Evolutionary conservation across 1,140 invertebrate species (phyloP), one percentile per base, ranked within the genome.

Genomic region (Apolygus lucorum): DNA sequence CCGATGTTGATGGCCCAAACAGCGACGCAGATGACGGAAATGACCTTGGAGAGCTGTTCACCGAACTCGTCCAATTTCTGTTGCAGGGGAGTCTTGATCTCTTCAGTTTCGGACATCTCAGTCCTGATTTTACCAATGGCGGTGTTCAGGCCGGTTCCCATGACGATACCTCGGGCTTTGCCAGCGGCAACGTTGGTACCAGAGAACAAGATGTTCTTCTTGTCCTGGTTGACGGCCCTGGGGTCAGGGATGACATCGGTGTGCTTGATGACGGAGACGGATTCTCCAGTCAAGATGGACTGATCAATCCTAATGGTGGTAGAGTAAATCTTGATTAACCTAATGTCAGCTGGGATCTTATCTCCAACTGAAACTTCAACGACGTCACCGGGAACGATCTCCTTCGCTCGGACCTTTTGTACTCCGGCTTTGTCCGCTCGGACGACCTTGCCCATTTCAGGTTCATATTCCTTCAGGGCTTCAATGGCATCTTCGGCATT

Each of bases 1-100:
- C 97, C 98, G 81, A 99, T 99, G 83, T 99, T 99, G 81, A 99
- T 99, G 73, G 97, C 97, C 98, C 98, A 99, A 14, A 99, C 98
- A 82, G 98, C 97, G 72, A 99, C 93, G 82, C 98, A 99, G 79
- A 99, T 99, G 63, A 99, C 87, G 49, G 97, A 98, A 79, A 99
- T 99, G 34, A 99, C 96, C 81, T 99, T 99, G 59, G 98, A 99
- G 74, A 99, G 82, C 82, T 99, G 98, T 80, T 99, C 94, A 78
- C 96, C 96, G 83, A 99, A 99, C 81, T 99, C 98, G 79, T 99
- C 98, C 73, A 99, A 82, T 84, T 99, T 99, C 81, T 99, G 97
- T 83, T 99, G 98, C 74, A 99, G 84, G 11, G 98, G 98, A 27
- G 98, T 99, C 81, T 98, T 98, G 79, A 99, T 99, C 81, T 98